These are phyloP conservation scores for Lacerta viridis DNA, from an alignment of 2,797 vertebrate species.

Conservation along the genomic window DNA sequence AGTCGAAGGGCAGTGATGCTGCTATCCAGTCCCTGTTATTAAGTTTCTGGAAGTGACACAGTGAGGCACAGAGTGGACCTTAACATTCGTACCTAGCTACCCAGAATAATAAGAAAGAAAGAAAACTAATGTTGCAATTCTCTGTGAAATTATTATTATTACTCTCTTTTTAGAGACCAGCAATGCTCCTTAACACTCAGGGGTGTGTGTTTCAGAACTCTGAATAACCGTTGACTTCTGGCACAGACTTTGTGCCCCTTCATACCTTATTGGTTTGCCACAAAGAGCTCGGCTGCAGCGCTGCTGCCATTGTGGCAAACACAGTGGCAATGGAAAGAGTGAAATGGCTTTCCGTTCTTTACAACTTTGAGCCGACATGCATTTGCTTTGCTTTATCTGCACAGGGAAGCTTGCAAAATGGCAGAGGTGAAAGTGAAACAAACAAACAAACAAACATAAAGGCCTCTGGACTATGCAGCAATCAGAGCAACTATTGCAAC, in stretches of 20 bases:
- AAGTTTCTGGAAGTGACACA: background rate
- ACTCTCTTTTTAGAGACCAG: background rate
- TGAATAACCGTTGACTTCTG: background rate
- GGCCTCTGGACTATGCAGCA: fast-evolving
- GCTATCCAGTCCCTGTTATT: background rate
- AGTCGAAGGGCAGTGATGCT: background rate
- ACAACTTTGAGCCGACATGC: background rate
- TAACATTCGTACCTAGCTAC: background rate
- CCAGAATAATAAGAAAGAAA: background rate
- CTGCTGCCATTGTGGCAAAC: background rate
- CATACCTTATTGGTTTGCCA: background rate
- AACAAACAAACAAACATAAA: background rate
- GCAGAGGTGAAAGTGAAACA: constrained; percentile 3
- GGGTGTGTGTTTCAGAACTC: background rate
- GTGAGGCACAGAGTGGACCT: background rate
- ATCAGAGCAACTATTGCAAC: constrained; percentile 10
- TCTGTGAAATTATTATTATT: background rate
- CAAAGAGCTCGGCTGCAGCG: background rate
- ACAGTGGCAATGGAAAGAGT: background rate
- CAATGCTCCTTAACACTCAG: background rate
- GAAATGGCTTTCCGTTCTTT: background rate
- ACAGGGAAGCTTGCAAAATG: constrained; percentile 10
- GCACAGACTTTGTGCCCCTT: background rate
- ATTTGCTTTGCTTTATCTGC: background rate
- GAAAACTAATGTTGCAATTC: background rate